These are phyloP conservation scores for Pheosia tremula DNA, from an alignment of 2,888 invertebrate species.

Conservation along the genomic window DNA sequence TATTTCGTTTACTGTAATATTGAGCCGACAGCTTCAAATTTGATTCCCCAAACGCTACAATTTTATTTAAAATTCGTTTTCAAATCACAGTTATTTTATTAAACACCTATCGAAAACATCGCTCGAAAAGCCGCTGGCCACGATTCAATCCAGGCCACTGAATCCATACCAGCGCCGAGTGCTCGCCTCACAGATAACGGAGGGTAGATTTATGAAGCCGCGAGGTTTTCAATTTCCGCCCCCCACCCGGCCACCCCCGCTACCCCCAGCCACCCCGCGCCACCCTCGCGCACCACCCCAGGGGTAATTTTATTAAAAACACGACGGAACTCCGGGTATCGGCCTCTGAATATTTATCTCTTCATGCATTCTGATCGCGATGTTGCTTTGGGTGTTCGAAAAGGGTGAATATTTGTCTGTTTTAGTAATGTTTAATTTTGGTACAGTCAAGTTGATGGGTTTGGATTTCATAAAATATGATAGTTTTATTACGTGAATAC, in stretches of 20 bases:
- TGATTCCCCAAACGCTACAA: no score
- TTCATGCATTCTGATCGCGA: conserved; percentile 52
- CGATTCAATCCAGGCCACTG: conserved; percentile 52
- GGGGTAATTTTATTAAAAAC: conserved; percentile 81
- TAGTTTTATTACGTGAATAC: no score
- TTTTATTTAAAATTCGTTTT: no score
- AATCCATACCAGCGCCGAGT: conserved; percentile 61
- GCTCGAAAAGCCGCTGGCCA: conserved; percentile 32
- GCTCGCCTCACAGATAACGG: conserved; percentile 54
- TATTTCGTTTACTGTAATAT: no score
- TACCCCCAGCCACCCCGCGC: conserved; percentile 18
- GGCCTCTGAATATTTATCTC: conserved; percentile 74
- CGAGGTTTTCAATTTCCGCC: conserved; percentile 78
- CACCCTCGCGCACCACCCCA: conserved; percentile 37
- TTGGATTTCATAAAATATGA: no score
- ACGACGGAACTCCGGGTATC: conserved; percentile 45
- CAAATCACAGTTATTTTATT: no score
- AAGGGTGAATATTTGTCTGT: conserved; percentile 43
- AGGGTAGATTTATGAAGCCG: conserved; percentile 68
- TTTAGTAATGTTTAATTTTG: not conserved
- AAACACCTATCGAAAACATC: not conserved
- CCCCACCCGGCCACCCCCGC: conserved; percentile 39
- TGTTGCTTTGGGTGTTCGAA: conserved; percentile 39
- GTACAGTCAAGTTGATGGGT: not conserved
- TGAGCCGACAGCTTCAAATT: no score